Base-by-base conservation (phyloP, 1,140 invertebrate genomes). In the Eumaeus atala region DNA sequence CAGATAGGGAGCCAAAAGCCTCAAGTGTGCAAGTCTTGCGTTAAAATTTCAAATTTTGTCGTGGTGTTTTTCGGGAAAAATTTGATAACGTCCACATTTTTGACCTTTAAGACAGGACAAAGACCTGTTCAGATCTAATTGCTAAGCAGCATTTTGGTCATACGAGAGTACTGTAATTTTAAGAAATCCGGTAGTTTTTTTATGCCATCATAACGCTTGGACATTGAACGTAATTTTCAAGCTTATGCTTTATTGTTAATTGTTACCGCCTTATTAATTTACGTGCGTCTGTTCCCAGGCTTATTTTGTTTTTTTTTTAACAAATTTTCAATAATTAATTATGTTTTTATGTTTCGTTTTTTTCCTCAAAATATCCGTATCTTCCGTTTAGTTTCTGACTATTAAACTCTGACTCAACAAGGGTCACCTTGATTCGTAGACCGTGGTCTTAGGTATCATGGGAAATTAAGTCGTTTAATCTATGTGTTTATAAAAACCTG, bases 221-320 rank as follows among this genome's bases (percentile, higher is more conserved):
- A 50, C 48, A 50, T 50, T 50, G 33, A 50, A 28, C 48, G 12
- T 18, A 18, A 48, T 48, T 17, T 50, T 28, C 28, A 28, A 17
- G 9, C n/a, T n/a, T n/a, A n/a, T n/a, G n/a, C n/a, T 48, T 48
- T 48, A 48, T 28, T 48, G 44, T 48, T 48, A 48, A 17, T 48
- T 48, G 21, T 18, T 48, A 17, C 12, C 37, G 37, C 37, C 37
- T 38, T 6, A 28, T 28, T 28, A 2, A 28, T 6, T 28, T 28
- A 28, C 21, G 21, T 28, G 21, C 6, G 21, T 28, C 21, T 28
- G 21, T 28, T 38, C 37, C 37, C 37, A 38, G 37, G 37, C 37
- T 38, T 38, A 38, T 38, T 38, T 38, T 38, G 37, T 12, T 38
- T n/a, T 12, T 38, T 38, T 38, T 38, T 38, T 38, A 12, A 12